Evolutionary conservation across 2,113 vertebrate genomes (phyloP).

Genomic region (Jacana jacana): DNA sequence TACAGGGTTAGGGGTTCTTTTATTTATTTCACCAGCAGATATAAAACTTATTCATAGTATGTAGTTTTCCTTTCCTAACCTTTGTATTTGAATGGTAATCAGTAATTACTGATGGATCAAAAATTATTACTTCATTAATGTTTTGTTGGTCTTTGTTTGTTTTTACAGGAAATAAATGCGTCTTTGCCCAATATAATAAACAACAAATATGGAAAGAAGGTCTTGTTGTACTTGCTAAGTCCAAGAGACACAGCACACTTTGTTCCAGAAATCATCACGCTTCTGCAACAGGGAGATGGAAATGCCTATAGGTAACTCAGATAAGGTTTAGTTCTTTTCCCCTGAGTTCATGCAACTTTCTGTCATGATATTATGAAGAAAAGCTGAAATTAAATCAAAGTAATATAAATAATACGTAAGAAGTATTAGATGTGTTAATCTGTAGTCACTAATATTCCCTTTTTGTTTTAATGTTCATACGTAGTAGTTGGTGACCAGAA

Average conservation of each 20-base stretch:
- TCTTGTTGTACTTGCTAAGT: constrained; percentile 87
- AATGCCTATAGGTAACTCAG: constrained; percentile 85
- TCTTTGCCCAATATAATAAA: constrained; percentile 81
- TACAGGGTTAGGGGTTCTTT: neutral
- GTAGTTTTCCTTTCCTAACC: neutral
- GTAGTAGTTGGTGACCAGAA: neutral
- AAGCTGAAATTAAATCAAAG: too few relatives aligned
- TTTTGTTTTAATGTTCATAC: neutral
- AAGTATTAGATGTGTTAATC: neutral
- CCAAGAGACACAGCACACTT: constrained; percentile 88
- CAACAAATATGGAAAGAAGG: constrained; percentile 93
- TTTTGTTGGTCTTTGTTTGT: neutral
- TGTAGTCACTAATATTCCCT: neutral
- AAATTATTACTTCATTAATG: neutral
- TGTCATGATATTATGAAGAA: neutral
- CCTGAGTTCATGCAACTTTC: neutral
- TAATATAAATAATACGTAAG: neutral
- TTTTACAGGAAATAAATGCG: constrained; percentile 83
- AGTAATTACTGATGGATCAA: neutral
- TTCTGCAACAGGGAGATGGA: constrained; percentile 86
- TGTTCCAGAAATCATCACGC: constrained; percentile 87
- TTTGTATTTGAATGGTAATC: neutral
- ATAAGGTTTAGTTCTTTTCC: neutral
- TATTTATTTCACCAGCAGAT: neutral
- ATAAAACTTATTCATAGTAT: neutral